Base-by-base conservation (phyloP, 1,140 invertebrate species). In the Cheumatopsyche charites region DNA sequence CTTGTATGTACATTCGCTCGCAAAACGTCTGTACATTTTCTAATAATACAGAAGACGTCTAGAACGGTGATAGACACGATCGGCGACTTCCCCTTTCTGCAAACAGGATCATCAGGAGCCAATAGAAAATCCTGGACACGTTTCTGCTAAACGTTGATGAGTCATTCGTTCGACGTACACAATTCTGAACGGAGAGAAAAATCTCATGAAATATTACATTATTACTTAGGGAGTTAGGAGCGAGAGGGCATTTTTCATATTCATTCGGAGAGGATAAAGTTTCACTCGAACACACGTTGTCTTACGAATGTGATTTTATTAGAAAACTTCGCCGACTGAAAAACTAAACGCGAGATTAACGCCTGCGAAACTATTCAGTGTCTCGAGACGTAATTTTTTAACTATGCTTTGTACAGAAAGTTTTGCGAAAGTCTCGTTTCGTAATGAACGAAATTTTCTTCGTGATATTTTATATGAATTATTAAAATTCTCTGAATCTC, bases 131-230 rank as follows among this genome's bases (percentile, higher is more conserved):
- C 55, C 55, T 58, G 23, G 55, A 58, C 55, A 58, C 42, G 42
- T 63, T 45, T 63, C 42, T 26, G 11, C 42, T 41, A 42, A 63
- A 63, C 62, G 17, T 41, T 63, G 62, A 63, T 63, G 62, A 63
- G 62, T 63, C 62, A 63, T 23, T 42, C 26, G 29, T 36, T 36
- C 29, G 29, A 36, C 29, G 29, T 36, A 36, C n/a, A n/a, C n/a
- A 9, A 3, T 36, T n/a, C 13, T 13, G 11, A n/a, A n/a, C n/a
- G 55, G 21, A 58, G 55, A 58, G 17, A 23, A 58, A 47, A 19
- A 52, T 13, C 47, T 58, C 55, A 23, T 58, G 55, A 58, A 26
- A 25, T 58, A 58, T 23, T 58, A 58, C n/a, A n/a, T n/a, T n/a
- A n/a, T n/a, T n/a, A n/a, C n/a, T n/a, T n/a, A n/a, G n/a, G n/a